A percentile compares a stretch with the other conserved stretches of the same genome.
Conservation (phyloP, 2,797 vertebrate species). For the Sebastes nivosus region DNA sequence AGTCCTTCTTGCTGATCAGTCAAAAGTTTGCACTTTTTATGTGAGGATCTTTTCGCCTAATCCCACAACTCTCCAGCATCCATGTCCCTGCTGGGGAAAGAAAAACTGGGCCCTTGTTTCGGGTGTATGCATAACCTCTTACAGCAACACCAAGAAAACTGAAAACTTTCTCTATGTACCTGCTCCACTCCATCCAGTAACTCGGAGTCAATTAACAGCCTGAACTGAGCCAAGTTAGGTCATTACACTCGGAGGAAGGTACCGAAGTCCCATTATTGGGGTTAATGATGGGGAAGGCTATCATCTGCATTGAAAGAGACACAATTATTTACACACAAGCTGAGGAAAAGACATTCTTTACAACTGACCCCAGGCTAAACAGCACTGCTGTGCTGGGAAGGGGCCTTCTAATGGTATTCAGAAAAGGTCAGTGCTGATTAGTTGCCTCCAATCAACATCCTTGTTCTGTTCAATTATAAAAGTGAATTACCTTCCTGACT, state of each 20-base stretch:
- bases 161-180: conserved; percentile 26
- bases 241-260: conserved; percentile 40
- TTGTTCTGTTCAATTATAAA: conserved; percentile 34
- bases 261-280: conserved; percentile 42
- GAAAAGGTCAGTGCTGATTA: conserved; percentile 50
- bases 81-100: not conserved
- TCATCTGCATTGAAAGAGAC: conserved; percentile 28
- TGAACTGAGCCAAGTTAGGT: conserved; percentile 52
- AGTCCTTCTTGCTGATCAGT: conserved; percentile 62
- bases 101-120: not conserved
- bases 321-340: conserved; percentile 46
- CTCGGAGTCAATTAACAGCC: conserved; percentile 45
- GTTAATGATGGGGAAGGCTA: conserved; percentile 55
- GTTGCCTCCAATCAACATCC: conserved; percentile 41
- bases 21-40: conserved; percentile 60
- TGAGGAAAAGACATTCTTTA: conserved; percentile 25
- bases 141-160: conserved; percentile 12
- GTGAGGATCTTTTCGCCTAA: conserved; percentile 29
- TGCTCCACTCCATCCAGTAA: conserved; percentile 12
- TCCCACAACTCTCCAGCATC: conserved; percentile 12
- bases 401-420: conserved; percentile 1
- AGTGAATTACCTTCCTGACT: conserved; percentile 20
- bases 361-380: conserved; percentile 58
- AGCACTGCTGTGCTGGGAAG: conserved; percentile 7
- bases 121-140: not conserved